Base-by-base conservation (phyloP, 2,888 invertebrate genomes). In the Protula sp. region DNA sequence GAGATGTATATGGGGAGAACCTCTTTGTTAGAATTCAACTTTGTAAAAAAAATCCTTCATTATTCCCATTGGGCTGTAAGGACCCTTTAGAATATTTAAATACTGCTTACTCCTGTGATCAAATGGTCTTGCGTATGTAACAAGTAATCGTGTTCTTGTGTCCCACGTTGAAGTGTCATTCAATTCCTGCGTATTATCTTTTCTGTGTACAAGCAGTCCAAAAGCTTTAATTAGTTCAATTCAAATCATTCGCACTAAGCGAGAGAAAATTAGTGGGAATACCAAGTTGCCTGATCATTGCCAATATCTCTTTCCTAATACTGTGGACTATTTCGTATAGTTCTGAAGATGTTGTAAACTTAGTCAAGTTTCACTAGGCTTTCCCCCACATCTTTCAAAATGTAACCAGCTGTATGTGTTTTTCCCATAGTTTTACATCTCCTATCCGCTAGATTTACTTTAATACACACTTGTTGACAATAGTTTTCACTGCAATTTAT, bases 1-100 rank as follows among this genome's bases (percentile, higher is more conserved):
- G 24, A 38, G n/a, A 26, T 55, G 55, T 22, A 55, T 55, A 24
- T 55, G 55, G n/a, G 55, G 55, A 30, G 31, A 55, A 9, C 55
- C 55, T n/a, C 31, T n/a, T n/a, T 55, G 55, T 24, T 55, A 38
- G 26, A 55, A 55, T 38, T 55, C 55, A 5, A 55, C 38, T 9
- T 38, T 9, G 38, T 31, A n/a, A 55, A 26, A 55, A 55, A 38
- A 22, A 55, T 38, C 38, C 55, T n/a, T 22, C 19, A 31, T 22
- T 38, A 38, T 55, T 26, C 14, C 55, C n/a, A 55, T 9, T 4
- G 50, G 55, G 38, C 22, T 55, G 24, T 55, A 38, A 5, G 4
- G 30, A 22, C n/a, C 26, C 4, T 28, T 24, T 9, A 53, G 29
- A 3, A 53, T 27, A 5, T 53, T 53, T 26, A 29, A 28, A 9